Base-by-base conservation (phyloP, 2,797 vertebrate species). In the Remorina albescens region DNA sequence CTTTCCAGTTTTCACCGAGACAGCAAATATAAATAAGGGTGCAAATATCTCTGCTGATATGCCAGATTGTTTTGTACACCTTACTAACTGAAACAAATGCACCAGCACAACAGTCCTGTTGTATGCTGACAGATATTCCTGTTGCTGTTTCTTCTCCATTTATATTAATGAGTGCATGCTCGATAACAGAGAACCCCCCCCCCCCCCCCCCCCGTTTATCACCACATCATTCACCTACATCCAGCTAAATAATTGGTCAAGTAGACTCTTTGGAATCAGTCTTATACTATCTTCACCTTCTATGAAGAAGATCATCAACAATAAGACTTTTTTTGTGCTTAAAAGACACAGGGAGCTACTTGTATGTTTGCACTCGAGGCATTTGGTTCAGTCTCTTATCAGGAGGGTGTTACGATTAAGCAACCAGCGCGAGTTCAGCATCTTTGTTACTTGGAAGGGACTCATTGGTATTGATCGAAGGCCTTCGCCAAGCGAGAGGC, bases 391-490 rank as follows among this genome's bases (percentile, higher is more conserved):
- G 46, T 46, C 42, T 59, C 11, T 50, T 49, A 32, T 68, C 46
- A 42, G 28, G 15, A 65, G 28, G 51, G 23, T 41, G 56, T 55
- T 62, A 19, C 25, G 28, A 26, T n/a, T 66, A 23, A 67, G 42
- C 56, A 55, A 55, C 37, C 49, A 36, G 59, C 8, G 12, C 36
- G 53, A 18, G 68, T 71, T 57, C 23, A 62, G 57, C 36, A 15
- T 74, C 59, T 74, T 41, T 42, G 46, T 68, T 51, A 64, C 23
- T 42, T 21, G 1, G 15, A 39, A 21, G 42, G 50, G 15, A 41
- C 57, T 41, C 30, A 1, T 21, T 13, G 51, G 47, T 58, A 53
- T 53, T 55, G 64, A 84, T 39, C 60, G 26, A 75, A 51, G 36
- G 26, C 12, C 64, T 70, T 56, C 55, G 36, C 51, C 34, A 10